phyloP scores from a whole-genome alignment of 2,113 vertebrate genomes.

The Cryptotis parvus region DNA sequence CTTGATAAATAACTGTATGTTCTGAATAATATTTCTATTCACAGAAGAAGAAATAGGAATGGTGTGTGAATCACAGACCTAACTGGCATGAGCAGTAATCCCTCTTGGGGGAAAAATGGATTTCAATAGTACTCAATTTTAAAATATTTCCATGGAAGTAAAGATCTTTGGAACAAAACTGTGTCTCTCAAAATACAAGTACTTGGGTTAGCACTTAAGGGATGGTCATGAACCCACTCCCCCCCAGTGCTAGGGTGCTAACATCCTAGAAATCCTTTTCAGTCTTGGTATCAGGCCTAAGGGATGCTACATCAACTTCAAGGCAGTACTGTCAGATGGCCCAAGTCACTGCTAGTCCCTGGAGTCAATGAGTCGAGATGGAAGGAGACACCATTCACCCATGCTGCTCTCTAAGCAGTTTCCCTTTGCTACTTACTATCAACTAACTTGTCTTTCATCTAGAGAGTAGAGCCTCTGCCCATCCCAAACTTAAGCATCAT shows the following conservation, averaged over 20 bases:
- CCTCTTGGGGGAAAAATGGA: neutral
- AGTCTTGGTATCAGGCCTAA: neutral
- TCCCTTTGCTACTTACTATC: neutral
- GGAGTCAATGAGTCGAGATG: neutral
- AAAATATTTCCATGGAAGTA: neutral
- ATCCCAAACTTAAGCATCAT: neutral
- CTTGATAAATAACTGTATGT: slow-evolving; percentile 34
- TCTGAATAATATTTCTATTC: neutral
- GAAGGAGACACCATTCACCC: neutral
- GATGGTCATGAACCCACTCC: too few relatives aligned
- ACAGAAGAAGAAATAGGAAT: slow-evolving; percentile 16
- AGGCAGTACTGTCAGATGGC: neutral
- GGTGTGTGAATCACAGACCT: neutral
- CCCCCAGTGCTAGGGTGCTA: neutral
- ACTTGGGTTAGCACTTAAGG: too few relatives aligned
- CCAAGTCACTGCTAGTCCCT: neutral
- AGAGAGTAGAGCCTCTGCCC: neutral
- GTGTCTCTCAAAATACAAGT: neutral
- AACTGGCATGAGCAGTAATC: neutral
- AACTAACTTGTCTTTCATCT: neutral
- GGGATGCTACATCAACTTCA: neutral
- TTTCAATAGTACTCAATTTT: neutral
- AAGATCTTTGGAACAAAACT: neutral
- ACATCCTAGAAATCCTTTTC: neutral
- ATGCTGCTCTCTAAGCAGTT: neutral